Conservation (phyloP, 2,888 invertebrate genomes). For the Yponomeuta sedellus region DNA sequence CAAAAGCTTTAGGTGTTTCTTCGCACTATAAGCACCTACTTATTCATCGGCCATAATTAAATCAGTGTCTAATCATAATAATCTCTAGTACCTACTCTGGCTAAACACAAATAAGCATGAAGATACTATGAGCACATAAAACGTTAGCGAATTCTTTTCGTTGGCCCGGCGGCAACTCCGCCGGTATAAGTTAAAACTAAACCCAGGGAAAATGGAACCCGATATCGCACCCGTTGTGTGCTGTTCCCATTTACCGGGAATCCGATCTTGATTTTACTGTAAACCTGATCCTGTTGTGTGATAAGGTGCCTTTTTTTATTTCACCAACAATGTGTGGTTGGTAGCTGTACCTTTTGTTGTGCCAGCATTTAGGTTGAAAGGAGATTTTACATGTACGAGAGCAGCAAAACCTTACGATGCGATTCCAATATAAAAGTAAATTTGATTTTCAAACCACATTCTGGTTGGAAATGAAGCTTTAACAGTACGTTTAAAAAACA, state of each 20-base stretch:
- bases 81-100: background rate
- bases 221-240: background rate
- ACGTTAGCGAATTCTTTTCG: background rate
- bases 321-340: background rate
- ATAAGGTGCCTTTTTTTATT: background rate
- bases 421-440: too few species aligned
- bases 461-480: too few species aligned
- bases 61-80: background rate
- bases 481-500: too few species aligned
- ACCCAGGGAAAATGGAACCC: background rate
- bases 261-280: background rate
- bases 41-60: background rate
- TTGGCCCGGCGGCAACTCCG: background rate
- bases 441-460: too few species aligned
- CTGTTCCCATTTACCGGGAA: conserved; percentile 2
- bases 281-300: background rate
- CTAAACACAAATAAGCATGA: background rate
- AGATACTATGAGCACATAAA: background rate
- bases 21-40: too few species aligned
- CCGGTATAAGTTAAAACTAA: background rate
- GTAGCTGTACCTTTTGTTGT: background rate
- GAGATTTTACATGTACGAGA: background rate
- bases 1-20: too few species aligned
- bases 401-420: background rate
- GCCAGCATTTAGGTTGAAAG: background rate